A percentile compares a stretch with the other conserved stretches of the same genome.
phyloP scores from a whole-genome alignment of 2,888 invertebrate species.

The Drosophila tripunctata region DNA sequence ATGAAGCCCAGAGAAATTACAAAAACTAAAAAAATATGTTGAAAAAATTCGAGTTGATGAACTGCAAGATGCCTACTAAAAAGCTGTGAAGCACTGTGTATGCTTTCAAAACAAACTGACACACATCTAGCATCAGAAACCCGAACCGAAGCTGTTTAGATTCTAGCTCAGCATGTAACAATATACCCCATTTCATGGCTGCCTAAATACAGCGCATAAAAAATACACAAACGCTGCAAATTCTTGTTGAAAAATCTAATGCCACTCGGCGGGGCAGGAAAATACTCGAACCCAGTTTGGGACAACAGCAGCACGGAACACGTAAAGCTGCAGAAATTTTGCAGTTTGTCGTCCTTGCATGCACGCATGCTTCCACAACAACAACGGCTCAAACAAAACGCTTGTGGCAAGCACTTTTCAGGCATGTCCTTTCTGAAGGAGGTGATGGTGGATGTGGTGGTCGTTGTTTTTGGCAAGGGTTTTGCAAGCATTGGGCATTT shows the following conservation, averaged over 20 bases:
- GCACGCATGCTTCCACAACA: conserved; percentile 66
- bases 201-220: conserved; percentile 19
- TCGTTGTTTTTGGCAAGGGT: conserved; percentile 34
- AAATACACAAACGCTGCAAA: conserved; percentile 64
- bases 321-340: conserved; percentile 62
- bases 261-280: conserved; percentile 40
- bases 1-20: conserved; percentile 19
- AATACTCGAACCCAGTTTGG: not conserved
- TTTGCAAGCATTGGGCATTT: conserved; percentile 42
- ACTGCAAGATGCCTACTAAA: conserved; percentile 20
- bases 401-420: conserved; percentile 69
- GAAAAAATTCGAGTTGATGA: conserved; percentile 12
- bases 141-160: too few relatives aligned
- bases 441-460: conserved; percentile 30
- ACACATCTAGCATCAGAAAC: too few relatives aligned
- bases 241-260: conserved; percentile 72
- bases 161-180: not conserved
- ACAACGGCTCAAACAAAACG: conserved; percentile 40
- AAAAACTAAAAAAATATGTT: conserved; percentile 5
- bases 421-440: conserved; percentile 41
- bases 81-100: not conserved
- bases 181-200: not conserved
- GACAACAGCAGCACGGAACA: conserved; percentile 33
- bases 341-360: conserved; percentile 72
- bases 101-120: too few relatives aligned